phyloP scores from a whole-genome alignment of 2,888 invertebrate genomes.

The Lucinisca nassula region DNA sequence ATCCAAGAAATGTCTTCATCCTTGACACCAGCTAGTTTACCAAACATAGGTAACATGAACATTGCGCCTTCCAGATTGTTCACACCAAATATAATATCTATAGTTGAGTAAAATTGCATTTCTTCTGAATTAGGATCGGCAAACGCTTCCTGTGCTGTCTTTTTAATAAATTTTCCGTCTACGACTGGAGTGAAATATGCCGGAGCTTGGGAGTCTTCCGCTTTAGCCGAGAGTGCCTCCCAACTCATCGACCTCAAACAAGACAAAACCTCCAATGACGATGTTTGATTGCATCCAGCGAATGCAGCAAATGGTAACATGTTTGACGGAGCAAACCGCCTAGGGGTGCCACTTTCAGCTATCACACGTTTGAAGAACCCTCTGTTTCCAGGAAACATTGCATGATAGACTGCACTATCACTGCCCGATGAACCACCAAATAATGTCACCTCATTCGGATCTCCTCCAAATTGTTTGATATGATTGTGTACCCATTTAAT shows the following conservation, averaged over 20 bases:
- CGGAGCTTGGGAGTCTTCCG: neutral
- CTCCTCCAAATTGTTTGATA: neutral
- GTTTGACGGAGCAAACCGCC: neutral
- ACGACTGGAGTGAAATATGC: neutral
- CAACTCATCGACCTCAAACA: neutral
- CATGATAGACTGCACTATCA: neutral
- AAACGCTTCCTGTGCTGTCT: neutral
- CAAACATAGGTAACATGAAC: neutral
- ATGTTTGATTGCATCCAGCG: neutral
- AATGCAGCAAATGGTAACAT: neutral
- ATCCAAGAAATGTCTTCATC: neutral
- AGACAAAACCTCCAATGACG: neutral
- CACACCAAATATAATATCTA: neutral
- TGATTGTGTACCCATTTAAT: neutral
- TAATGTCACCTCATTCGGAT: neutral
- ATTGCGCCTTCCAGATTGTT: neutral
- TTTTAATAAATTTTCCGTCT: neutral
- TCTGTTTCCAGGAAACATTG: neutral
- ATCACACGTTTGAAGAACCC: neutral
- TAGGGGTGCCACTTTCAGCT: neutral
- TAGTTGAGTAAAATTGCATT: neutral
- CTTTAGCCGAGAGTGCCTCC: neutral
- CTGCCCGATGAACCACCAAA: neutral
- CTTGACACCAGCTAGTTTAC: neutral
- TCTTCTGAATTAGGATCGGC: neutral